Evolutionary conservation across 2,113 vertebrate genomes (phyloP).

Genomic region (Eclectus roratus): DNA sequence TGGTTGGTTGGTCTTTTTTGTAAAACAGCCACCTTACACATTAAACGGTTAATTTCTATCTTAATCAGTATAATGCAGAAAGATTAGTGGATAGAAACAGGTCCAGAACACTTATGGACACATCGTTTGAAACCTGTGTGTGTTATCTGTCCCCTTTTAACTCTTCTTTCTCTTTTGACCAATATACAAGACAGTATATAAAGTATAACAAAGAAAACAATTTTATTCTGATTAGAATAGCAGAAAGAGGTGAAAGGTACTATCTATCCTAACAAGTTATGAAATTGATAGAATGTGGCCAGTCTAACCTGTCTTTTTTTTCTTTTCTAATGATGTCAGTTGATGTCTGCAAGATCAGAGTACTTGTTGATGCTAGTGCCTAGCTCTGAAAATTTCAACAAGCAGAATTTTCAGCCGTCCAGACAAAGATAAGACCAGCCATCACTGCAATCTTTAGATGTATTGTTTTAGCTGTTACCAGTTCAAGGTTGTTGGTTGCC

Average conservation of each 20-base stretch:
- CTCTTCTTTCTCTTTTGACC: background rate
- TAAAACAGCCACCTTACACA: background rate
- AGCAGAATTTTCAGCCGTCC: background rate
- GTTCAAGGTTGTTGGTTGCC: background rate
- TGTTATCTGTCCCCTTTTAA: background rate
- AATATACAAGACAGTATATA: background rate
- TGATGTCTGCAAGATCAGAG: background rate
- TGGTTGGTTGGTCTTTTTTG: background rate
- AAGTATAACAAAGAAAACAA: background rate
- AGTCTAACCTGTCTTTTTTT: background rate
- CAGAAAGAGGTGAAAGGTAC: background rate
- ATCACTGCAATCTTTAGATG: background rate
- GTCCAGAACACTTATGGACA: background rate
- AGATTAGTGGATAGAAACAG: background rate
- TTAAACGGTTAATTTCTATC: background rate
- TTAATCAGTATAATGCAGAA: background rate
- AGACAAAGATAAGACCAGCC: background rate
- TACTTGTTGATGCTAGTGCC: background rate
- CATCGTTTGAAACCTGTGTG: background rate
- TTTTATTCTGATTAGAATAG: background rate
- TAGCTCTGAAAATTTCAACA: constrained; percentile 2
- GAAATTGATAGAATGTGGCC: background rate
- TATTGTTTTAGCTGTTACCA: background rate
- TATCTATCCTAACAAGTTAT: background rate
- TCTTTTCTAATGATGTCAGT: background rate